Percentiles rank a stretch among this genome's conserved stretches.
phyloP scores from a whole-genome alignment of 2,113 vertebrate species.

The Rhadina sibilatrix region DNA sequence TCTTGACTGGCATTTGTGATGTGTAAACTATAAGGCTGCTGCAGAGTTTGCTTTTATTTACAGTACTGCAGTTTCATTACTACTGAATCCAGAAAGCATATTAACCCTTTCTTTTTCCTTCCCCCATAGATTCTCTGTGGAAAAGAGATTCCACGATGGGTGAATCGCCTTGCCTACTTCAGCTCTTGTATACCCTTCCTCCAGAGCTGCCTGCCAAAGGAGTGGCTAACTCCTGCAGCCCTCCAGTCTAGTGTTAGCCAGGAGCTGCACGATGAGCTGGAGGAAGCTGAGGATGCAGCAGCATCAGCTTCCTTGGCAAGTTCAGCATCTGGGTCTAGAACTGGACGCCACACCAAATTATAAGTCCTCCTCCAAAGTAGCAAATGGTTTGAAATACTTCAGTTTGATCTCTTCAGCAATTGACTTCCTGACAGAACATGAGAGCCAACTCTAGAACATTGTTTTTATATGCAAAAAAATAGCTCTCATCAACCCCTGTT shows the following conservation, averaged over 20 bases:
- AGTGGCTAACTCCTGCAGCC: constrained; percentile 97
- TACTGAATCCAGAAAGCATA: neutral
- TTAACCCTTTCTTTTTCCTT: neutral
- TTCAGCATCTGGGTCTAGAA: constrained; percentile 74
- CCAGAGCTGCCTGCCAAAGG: constrained; percentile 97
- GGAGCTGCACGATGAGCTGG: constrained; percentile 92
- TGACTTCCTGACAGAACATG: constrained; percentile 63
- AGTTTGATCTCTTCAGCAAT: constrained; percentile 51
- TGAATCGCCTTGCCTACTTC: constrained; percentile 98
- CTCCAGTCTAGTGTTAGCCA: constrained; percentile 97
- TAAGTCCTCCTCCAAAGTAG: constrained; percentile 72
- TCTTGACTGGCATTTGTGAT: neutral
- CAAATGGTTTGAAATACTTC: constrained; percentile 42
- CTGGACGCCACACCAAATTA: constrained; percentile 87
- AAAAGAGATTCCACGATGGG: constrained; percentile 97
- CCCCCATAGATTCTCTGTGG: constrained; percentile 89
- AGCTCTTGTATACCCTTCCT: constrained; percentile 98
- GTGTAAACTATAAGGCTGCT: neutral
- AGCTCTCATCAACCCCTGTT: constrained; percentile 60
- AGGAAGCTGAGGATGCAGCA: constrained; percentile 91
- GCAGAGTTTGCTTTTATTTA: neutral
- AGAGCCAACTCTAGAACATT: constrained; percentile 59
- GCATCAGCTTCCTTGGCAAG: constrained; percentile 82
- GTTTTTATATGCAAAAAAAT: constrained; percentile 67
- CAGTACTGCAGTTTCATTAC: neutral